These are phyloP conservation scores for Panopea generosa DNA, from an alignment of 2,888 invertebrate genomes.

Conservation along the genomic window DNA sequence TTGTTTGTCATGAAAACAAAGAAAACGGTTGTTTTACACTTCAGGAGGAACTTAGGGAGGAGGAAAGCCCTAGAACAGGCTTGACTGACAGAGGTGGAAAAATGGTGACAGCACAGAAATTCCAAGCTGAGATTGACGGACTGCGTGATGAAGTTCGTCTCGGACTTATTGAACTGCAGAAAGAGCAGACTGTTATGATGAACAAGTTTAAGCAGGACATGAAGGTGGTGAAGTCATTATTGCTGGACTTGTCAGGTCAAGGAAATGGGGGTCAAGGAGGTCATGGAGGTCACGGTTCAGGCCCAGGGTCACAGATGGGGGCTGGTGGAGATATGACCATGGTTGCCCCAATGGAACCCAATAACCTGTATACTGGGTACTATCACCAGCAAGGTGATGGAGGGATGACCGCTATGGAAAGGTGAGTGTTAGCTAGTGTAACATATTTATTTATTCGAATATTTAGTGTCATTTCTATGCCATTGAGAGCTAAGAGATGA, in stretches of 20 bases:
- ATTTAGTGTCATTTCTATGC: too few species aligned
- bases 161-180: slow-evolving; percentile 64
- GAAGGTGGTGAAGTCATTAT: slow-evolving; percentile 67
- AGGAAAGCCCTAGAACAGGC: slow-evolving; percentile 18
- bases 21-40: too few species aligned
- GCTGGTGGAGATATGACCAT: neutral
- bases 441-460: too few species aligned
- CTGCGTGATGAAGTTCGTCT: slow-evolving; percentile 58
- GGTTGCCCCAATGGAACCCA: neutral
- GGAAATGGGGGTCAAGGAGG: slow-evolving; percentile 36
- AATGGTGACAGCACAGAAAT: slow-evolving; percentile 67
- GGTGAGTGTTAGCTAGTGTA: too few species aligned
- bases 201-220: slow-evolving; percentile 72
- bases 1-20: too few species aligned
- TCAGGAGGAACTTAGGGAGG: slow-evolving; percentile 51
- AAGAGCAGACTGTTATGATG: slow-evolving; percentile 70
- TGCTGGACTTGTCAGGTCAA: slow-evolving; percentile 57
- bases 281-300: slow-evolving; percentile 4
- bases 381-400: too few species aligned
- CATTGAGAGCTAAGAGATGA: too few species aligned
- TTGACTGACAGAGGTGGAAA: slow-evolving; percentile 18
- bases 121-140: slow-evolving; percentile 70
- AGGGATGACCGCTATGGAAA: too few species aligned
- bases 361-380: too few species aligned
- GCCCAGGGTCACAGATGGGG: slow-evolving; percentile 5